Evolutionary conservation across 2,888 invertebrate species (phyloP), one percentile per base, ranked within the genome.

Genomic region (Itoplectis maculator): DNA sequence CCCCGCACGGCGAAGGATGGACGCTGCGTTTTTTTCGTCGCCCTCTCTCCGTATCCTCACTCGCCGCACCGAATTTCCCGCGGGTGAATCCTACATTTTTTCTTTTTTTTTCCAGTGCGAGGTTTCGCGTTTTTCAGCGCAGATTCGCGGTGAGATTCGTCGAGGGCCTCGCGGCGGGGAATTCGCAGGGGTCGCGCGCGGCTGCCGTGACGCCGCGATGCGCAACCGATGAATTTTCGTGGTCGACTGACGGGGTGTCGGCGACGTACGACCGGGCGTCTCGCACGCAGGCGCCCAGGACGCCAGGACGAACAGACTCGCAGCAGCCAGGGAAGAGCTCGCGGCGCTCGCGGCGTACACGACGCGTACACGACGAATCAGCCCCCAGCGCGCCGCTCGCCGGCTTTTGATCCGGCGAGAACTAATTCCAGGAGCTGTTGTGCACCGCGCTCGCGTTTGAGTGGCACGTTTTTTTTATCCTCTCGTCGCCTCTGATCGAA

Each of bases 221-320:
- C 69, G 76, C 37, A 29, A 73, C 73, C 54, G 73, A 68, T 74
- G 83, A 59, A 79, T 74, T 79, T 82, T 79, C 77, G 80, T 68
- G 79, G 74, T 74, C 65, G 76, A 86, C 86, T 86, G 86, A 83
- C n/a, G 75, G 85, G 83, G 84, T 86, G 80, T 84, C 83, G 81
- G 73, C 84, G 80, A 80, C 77, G 59, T 83, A 83, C 65, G 70
- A 65, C 82, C 76, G 75, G 80, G 72, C 54, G 47, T 63, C 72
- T 63, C 73, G n/a, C n/a, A 83, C 82, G 81, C 83, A 74, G 70
- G 40, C 63, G 79, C 65, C 18, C 63, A 61, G 54, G 75, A 15
- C 77, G 85, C 82, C 85, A 86, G 76, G 81, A 82, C 3, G 51
- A 73, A 70, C n/a, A n/a, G n/a, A n/a, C n/a, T n/a, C n/a, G n/a